Evolutionary conservation across 2,888 invertebrate species (phyloP), one percentile per base, ranked within the genome.

Genomic region (Zygothrica quintamaculata): DNA sequence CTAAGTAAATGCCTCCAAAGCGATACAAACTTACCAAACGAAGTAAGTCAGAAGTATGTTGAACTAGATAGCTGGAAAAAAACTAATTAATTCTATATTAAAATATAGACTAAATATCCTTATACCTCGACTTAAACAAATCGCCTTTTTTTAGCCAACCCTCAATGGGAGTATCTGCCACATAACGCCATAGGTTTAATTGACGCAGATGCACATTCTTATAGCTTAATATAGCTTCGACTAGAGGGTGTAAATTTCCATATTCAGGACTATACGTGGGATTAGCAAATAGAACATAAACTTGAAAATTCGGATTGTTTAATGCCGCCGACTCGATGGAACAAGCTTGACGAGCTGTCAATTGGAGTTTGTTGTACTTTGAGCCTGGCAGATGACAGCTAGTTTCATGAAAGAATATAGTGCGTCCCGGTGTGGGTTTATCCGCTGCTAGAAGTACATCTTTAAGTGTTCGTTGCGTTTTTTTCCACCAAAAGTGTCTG

Each of bases 1-100:
- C 96, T 50, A 96, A 89, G 87, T 95, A 96, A 44, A 95, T 93
- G 0, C 96, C 96, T 9, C 95, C 95, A 88, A 93, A 96, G 85
- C 94, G 95, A 92, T 94, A 95, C 3, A 96, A 90, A 0, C 88
- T 89, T 25, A 90, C 57, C 58, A 88, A 89, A 6, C 90, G 88
- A 44, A 89, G 68, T 48, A 90, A 89, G 60, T 90, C 89, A 1
- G 89, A 88, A 33, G 87, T 72, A 59, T 88, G 89, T 1, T 88
- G 86, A 8, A 87, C 66, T 22, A 34, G 3, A 11, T 16, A 50
- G 1, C 57, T 36, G 3, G 1, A 48, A 3, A 8, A 8, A 15
- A 3, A 36, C 7, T 12, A 13, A 0, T 1, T 6, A 12, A 22
- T 12, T n/a, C n/a, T n/a, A n/a, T n/a, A n/a, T n/a, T 18, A 1